Base-by-base conservation (phyloP, 2,113 vertebrate genomes). In the Acanthisitta chloris region DNA sequence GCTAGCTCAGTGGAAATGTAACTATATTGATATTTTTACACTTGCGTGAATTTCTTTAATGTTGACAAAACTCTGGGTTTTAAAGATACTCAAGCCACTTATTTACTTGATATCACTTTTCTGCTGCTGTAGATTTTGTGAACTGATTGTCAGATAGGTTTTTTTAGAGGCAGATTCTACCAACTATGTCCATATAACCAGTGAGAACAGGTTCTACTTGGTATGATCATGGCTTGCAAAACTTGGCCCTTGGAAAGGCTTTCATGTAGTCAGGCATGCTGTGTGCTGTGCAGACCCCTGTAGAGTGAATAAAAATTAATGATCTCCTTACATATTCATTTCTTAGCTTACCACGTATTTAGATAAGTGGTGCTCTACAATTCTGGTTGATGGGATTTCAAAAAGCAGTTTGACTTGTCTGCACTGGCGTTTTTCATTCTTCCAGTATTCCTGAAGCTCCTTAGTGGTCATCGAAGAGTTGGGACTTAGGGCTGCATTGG, bases 381-480 rank as follows among this genome's bases (percentile, higher is more conserved):
- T 98, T 42, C 98, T 98, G 61, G 98, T 89, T 0, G 98, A 98
- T 2, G 98, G 96, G 46, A 99, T 98, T 95, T 99, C 99, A 85
- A 99, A 99, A 81, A 99, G 97, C 55, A 99, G 98, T 62, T 97
- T 97, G 74, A 98, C 92, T 1, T 97, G 98, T 72, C 97, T 98
- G 70, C 98, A 94, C 18, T 57, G 80, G 64, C 96, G 70, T 94
- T 99, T 99, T 94, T 98, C 98, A 2, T 87, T 97, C 73, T 77
- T 97, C 99, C 98, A 98, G 19, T 99, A 98, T 86, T 99, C 98
- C 97, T 99, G 99, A 80, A 99, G 98, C 95, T 99, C 98, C 85
- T 98, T 98, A 1, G 99, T 99, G 76, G 99, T 99, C 97, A 99
- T 98, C 4, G 97, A 98, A 69, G 98, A 98, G 67, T 97, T 97